A percentile compares a stretch with the other conserved stretches of the same genome.
phyloP scores from a whole-genome alignment of 2,888 invertebrate species.

The Aethes cnicana region DNA sequence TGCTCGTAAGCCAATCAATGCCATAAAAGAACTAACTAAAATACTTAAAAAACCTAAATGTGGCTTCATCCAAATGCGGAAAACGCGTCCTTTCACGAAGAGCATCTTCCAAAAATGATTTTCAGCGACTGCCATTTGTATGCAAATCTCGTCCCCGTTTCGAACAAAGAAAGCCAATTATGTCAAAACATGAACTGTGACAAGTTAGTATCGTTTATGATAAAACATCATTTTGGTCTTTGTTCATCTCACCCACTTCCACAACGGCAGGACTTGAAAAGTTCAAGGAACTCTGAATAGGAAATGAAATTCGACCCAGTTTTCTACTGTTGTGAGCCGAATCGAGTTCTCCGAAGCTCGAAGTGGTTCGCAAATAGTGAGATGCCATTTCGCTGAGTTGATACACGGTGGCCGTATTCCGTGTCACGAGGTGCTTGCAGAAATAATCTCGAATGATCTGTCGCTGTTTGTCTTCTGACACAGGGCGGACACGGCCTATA shows the following conservation, averaged over 20 bases:
- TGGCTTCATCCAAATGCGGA: neutral
- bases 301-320: constrained; percentile 40
- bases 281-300: constrained; percentile 45
- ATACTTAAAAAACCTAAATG: neutral
- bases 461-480: too few species aligned
- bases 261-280: constrained; percentile 31
- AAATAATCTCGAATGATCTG: neutral
- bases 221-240: constrained; percentile 17
- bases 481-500: too few species aligned
- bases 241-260: constrained; percentile 25
- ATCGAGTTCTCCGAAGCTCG: constrained; percentile 33
- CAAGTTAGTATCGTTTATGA: constrained; percentile 16
- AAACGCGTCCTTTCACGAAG: neutral
- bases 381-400: constrained; percentile 23
- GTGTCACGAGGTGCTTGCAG: constrained; percentile 3
- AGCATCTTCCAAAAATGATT: neutral
- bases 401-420: constrained; percentile 22
- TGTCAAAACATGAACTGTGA: constrained; percentile 15
- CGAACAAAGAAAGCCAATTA: constrained; percentile 14
- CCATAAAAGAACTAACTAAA: neutral
- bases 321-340: constrained; percentile 18
- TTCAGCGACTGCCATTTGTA: constrained; percentile 2
- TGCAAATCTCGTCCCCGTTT: constrained; percentile 17
- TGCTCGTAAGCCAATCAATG: too few species aligned
- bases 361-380: constrained; percentile 51